Percentiles rank a stretch among this genome's conserved stretches.
Conservation (phyloP, 2,888 invertebrate species). For the Aethes cnicana region DNA sequence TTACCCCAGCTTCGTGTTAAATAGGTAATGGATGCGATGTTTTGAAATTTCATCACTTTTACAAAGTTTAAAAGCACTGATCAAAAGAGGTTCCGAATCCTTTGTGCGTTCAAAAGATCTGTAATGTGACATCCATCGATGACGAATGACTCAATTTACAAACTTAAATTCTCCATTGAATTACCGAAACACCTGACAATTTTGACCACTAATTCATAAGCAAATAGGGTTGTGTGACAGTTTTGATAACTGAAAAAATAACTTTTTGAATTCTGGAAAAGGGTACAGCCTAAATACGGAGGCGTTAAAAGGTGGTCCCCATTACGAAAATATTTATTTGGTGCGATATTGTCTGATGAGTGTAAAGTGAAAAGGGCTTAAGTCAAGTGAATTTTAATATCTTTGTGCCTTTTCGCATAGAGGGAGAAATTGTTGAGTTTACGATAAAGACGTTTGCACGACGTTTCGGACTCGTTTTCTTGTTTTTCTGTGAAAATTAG, state of each 20-base stretch:
- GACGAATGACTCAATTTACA: constrained; percentile 60
- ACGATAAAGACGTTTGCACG: constrained; percentile 54
- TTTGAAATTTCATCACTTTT: background rate
- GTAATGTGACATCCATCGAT: constrained; percentile 74
- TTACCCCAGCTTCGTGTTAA: background rate
- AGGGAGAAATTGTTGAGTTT: constrained; percentile 46
- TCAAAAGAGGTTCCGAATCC: constrained; percentile 50
- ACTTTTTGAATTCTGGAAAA: constrained; percentile 47
- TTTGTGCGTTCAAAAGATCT: constrained; percentile 51
- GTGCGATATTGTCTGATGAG: constrained; percentile 33
- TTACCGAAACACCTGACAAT: background rate
- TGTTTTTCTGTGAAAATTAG: constrained; percentile 54
- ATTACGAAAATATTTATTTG: constrained; percentile 51
- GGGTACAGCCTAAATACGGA: constrained; percentile 61
- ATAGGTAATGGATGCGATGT: background rate
- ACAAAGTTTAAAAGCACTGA: constrained; percentile 40
- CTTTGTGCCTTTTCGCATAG: background rate
- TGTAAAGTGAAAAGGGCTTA: background rate
- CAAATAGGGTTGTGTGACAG: constrained; percentile 19
- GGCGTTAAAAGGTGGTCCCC: constrained; percentile 73
- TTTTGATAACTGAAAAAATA: constrained; percentile 22
- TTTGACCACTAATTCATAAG: background rate
- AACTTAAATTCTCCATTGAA: constrained; percentile 23
- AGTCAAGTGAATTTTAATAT: background rate
- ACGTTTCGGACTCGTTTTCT: constrained; percentile 42